Base-by-base conservation (phyloP, 2,888 invertebrate genomes). In the Papilio gigon region DNA sequence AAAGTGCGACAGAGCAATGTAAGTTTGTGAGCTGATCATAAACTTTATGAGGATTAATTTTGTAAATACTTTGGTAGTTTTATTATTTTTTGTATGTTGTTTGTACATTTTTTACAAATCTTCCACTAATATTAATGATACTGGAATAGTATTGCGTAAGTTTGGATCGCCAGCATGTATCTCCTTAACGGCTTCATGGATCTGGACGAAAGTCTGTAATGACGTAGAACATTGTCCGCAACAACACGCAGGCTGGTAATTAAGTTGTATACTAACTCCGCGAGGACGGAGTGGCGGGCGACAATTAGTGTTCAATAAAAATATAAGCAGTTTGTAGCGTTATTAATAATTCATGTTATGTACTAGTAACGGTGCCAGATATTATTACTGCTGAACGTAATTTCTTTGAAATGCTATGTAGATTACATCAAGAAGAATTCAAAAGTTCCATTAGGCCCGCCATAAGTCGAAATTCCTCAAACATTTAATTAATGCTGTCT, bases 401-500 rank as follows among this genome's bases (percentile, higher is more conserved):
- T 47, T 22, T 47, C 11, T 22, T 22, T 30, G 9, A 30, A 17
- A 56, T 9, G 8, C 5, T 2, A 9, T 27, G 11, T 2, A 56
- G 14, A 53, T n/a, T 4, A 17, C 8, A n/a, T 27, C 30, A 53
- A n/a, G 50, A 50, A 50, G 25, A 53, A 53, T 56, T 30, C 17
- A 56, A 30, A 56, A 56, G 53, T 30, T 56, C 30, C 17, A 30
- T 53, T 56, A 30, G 9, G 30, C 1, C n/a, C 17, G 9, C n/a
- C 53, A 9, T 17, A 30, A 30, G 30, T 30, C n/a, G 17, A 30
- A 56, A 56, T 56, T 56, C 30, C 30, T n/a, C 9, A 30, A 56
- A 56, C 22, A 56, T 56, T 56, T 56, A 56, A 56, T 56, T 56
- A 30, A 30, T 56, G n/a, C 30, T 9, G 53, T 56, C 53, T 56